Conservation (phyloP, 2,888 invertebrate genomes). For the Coelinius sp. region DNA sequence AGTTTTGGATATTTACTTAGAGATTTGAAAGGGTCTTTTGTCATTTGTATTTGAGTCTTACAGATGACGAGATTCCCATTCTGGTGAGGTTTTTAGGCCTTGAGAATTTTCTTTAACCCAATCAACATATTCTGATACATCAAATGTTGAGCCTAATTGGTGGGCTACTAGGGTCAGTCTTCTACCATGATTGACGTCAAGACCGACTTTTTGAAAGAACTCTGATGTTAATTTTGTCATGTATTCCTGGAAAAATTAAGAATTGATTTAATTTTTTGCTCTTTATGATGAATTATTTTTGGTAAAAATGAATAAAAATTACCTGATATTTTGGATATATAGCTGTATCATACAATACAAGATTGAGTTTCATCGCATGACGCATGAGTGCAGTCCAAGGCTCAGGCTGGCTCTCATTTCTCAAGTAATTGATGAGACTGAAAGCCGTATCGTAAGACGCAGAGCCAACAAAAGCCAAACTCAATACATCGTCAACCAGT, state of each 20-base stretch:
- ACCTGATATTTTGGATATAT: constrained; percentile 62
- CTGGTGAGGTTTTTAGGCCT: constrained; percentile 35
- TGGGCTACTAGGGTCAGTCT: constrained; percentile 55
- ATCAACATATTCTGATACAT: constrained; percentile 55
- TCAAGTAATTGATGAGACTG: constrained; percentile 72
- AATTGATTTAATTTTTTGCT: background rate
- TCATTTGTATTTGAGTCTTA: constrained; percentile 24
- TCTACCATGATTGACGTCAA: constrained; percentile 51
- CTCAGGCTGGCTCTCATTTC: constrained; percentile 71
- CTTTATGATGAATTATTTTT: too few relatives aligned
- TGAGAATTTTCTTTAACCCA: constrained; percentile 54
- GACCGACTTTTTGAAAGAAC: constrained; percentile 53
- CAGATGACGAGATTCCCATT: constrained; percentile 41
- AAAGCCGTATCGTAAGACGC: constrained; percentile 71
- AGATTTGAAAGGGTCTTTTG: constrained; percentile 19
- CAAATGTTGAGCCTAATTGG: constrained; percentile 57
- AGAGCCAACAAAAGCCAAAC: constrained; percentile 68
- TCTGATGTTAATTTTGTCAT: constrained; percentile 54
- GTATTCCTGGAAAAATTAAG: constrained; percentile 55
- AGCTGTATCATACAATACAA: constrained; percentile 58
- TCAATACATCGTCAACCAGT: constrained; percentile 74
- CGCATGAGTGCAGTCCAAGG: constrained; percentile 72
- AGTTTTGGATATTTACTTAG: background rate
- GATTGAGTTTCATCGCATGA: constrained; percentile 70
- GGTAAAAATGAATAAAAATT: constrained; percentile 30